phyloP scores from a whole-genome alignment of 2,113 vertebrate species.

The Camelus bactrianus region DNA sequence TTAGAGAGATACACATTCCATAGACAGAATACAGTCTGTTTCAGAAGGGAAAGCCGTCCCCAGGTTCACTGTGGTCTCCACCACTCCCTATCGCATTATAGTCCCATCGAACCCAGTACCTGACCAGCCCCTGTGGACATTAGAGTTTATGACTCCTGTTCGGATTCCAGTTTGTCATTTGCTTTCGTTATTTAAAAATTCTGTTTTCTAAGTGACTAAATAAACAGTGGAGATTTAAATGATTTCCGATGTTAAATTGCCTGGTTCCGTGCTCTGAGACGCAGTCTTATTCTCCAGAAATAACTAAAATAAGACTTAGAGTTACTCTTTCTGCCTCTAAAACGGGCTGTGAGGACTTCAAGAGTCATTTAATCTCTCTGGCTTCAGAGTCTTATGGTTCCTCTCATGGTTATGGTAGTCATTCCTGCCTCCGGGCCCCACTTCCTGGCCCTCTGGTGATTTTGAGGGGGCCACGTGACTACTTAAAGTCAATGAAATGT shows the following conservation, averaged over 20 bases:
- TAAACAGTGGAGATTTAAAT: not conserved
- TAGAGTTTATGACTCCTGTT: not conserved
- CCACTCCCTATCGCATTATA: accelerated
- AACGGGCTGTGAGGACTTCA: not conserved
- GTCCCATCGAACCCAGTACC: not conserved
- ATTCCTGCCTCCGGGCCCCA: not conserved
- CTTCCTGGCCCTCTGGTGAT: not conserved
- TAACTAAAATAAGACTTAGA: not conserved
- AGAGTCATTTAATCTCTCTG: not conserved
- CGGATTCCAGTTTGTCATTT: not conserved
- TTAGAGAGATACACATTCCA: too few species aligned
- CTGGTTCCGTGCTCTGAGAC: not conserved
- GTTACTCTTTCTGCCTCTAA: not conserved
- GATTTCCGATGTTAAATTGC: not conserved
- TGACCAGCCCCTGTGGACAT: not conserved
- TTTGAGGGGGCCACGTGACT: not conserved
- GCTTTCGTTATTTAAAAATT: not conserved
- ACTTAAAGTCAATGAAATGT: not conserved
- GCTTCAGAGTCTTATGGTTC: not conserved
- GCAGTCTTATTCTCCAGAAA: not conserved
- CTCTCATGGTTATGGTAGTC: not conserved
- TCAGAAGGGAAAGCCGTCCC: too few species aligned
- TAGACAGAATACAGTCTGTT: too few species aligned
- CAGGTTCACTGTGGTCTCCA: too few species aligned
- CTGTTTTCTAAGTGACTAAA: not conserved